A percentile compares a stretch with the other conserved stretches of the same genome.
phyloP scores from a whole-genome alignment of 1,140 invertebrate species.

The Panagrolaimus sp. region DNA sequence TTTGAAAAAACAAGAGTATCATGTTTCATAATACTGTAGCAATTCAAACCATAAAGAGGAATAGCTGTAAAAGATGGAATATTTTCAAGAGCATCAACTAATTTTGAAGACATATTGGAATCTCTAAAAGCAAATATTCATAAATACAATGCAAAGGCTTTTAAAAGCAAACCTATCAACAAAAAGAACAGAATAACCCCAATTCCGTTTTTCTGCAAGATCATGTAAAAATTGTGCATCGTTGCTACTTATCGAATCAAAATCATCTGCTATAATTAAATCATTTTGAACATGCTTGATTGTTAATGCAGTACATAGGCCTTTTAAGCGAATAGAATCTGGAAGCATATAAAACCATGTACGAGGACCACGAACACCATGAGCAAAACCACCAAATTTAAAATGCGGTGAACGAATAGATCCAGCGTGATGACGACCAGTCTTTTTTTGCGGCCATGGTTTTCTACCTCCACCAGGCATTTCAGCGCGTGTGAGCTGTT shows the following conservation, averaged over 20 bases:
- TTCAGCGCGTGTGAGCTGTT: slow-evolving; percentile 71
- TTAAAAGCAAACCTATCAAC: slow-evolving; percentile 73
- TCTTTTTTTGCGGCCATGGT: slow-evolving; percentile 76
- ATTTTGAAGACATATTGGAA: slow-evolving; percentile 30
- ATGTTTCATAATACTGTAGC: slow-evolving; percentile 85
- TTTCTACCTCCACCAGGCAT: slow-evolving; percentile 70
- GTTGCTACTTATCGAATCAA: slow-evolving; percentile 74
- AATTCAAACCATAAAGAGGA: slow-evolving; percentile 78
- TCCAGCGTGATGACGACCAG: slow-evolving; percentile 79
- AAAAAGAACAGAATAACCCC: slow-evolving; percentile 91
- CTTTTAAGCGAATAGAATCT: slow-evolving; percentile 69
- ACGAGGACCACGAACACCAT: slow-evolving; percentile 80
- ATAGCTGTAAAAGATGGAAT: slow-evolving; percentile 83
- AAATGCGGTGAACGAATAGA: slow-evolving; percentile 80
- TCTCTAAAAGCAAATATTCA: slow-evolving; percentile 17
- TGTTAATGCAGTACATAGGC: slow-evolving; percentile 75
- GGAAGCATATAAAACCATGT: slow-evolving; percentile 88
- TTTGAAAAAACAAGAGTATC: slow-evolving; percentile 83
- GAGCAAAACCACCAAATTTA: slow-evolving; percentile 68
- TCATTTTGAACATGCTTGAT: slow-evolving; percentile 88
- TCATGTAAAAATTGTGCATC: slow-evolving; percentile 73
- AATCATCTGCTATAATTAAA: slow-evolving; percentile 77
- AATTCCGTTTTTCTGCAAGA: slow-evolving; percentile 74
- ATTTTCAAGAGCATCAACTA: slow-evolving; percentile 66
- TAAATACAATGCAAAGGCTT: slow-evolving; percentile 8